phyloP scores from a whole-genome alignment of 2,888 invertebrate species.

The Ypsolopha scabrella region DNA sequence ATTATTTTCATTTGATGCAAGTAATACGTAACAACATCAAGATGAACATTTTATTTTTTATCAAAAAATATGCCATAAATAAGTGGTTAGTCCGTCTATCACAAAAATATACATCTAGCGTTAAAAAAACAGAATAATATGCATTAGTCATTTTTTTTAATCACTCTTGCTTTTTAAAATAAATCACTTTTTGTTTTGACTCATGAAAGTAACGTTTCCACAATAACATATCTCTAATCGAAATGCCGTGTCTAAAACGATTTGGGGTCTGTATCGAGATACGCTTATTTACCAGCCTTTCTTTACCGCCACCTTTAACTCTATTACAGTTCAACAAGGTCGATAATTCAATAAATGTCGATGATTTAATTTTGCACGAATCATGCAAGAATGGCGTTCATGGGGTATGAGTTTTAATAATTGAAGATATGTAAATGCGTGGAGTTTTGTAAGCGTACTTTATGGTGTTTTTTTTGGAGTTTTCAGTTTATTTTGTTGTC shows the following conservation, averaged over 20 bases:
- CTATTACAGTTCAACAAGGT: not conserved
- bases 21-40: too few species aligned
- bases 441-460: not conserved
- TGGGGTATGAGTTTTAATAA: slow-evolving; percentile 1
- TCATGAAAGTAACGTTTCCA: not conserved
- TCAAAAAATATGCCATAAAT: too few species aligned
- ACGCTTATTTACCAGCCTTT: not conserved
- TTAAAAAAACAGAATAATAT: too few species aligned
- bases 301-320: not conserved
- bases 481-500: not conserved
- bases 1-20: too few species aligned
- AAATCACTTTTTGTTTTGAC: too few species aligned
- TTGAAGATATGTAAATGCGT: slow-evolving; percentile 3
- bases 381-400: not conserved
- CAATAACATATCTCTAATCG: not conserved
- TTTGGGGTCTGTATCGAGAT: slow-evolving; percentile 1
- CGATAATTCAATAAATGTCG: not conserved
- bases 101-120: too few species aligned
- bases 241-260: not conserved
- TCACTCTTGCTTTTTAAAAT: too few species aligned
- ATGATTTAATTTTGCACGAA: not conserved
- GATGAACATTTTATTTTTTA: too few species aligned
- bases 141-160: too few species aligned
- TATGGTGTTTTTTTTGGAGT: not conserved
- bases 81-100: too few species aligned